Evolutionary conservation across 2,888 invertebrate genomes (phyloP).

Genomic region (Pollenia angustigena): DNA sequence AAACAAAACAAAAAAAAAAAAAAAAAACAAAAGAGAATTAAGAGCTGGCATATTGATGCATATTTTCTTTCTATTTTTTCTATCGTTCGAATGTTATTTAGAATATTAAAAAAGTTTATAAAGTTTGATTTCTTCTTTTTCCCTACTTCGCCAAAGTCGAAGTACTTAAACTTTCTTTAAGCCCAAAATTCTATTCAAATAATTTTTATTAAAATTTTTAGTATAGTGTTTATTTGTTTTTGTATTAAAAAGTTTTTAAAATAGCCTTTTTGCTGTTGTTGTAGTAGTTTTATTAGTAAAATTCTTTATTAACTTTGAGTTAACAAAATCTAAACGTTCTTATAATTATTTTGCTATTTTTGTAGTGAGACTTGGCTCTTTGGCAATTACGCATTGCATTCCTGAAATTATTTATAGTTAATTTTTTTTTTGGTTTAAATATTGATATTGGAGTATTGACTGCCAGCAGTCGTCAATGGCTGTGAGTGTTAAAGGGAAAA

Average conservation of each 20-base stretch:
- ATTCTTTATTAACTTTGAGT: not conserved
- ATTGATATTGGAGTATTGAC: too few relatives aligned
- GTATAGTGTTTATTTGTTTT: conserved; percentile 5
- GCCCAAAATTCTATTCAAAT: conserved; percentile 13
- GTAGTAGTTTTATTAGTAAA: not conserved
- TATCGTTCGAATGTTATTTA: not conserved
- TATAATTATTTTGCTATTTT: too few relatives aligned
- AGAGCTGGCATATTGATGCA: not conserved
- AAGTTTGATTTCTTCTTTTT: conserved; percentile 2
- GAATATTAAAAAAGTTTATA: not conserved
- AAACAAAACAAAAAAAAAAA: not conserved
- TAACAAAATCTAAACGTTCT: not conserved
- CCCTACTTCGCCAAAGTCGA: not conserved
- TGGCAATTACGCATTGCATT: too few relatives aligned
- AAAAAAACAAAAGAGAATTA: not conserved
- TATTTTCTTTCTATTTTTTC: not conserved
- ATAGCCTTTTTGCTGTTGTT: not conserved
- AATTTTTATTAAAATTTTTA: not conserved
- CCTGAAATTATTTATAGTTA: too few relatives aligned
- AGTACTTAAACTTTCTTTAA: not conserved
- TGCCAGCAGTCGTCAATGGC: too few relatives aligned
- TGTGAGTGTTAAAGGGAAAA: too few relatives aligned
- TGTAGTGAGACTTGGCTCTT: too few relatives aligned
- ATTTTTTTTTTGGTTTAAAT: too few relatives aligned
- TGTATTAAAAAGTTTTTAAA: not conserved